Conservation (phyloP, 2,797 vertebrate genomes). For the Australoheros facetus region DNA sequence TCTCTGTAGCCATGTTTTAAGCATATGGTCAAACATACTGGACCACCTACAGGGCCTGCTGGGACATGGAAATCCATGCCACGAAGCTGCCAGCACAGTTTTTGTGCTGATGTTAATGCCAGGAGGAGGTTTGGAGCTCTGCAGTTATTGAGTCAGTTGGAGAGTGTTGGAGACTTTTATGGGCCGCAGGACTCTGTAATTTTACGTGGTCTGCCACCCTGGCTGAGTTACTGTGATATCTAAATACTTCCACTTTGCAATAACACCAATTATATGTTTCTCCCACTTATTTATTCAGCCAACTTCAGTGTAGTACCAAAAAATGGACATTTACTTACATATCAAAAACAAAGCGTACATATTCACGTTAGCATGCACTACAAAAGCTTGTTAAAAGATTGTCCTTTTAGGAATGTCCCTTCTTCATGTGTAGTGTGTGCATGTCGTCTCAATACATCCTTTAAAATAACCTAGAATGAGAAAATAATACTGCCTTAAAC, state of each 20-base stretch:
- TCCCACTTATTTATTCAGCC: not conserved
- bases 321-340: constrained; percentile 22
- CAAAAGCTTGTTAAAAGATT: not conserved
- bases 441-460: not conserved
- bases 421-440: not conserved
- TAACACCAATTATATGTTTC: not conserved
- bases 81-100: not conserved
- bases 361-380: not conserved
- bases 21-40: too few relatives aligned
- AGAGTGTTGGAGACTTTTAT: too few relatives aligned
- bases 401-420: not conserved
- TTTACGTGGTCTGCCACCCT: too few relatives aligned
- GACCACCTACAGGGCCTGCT: not conserved
- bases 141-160: not conserved
- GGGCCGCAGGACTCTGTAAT: too few relatives aligned
- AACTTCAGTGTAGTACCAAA: not conserved
- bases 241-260: too few relatives aligned
- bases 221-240: too few relatives aligned
- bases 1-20: not conserved
- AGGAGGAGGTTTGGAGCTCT: not conserved
- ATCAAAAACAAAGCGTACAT: not conserved
- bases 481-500: not conserved
- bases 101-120: not conserved
- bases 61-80: not conserved
- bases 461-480: not conserved